Base-by-base conservation (phyloP, 2,797 vertebrate genomes). In the Odontamblyopus rebecca region DNA sequence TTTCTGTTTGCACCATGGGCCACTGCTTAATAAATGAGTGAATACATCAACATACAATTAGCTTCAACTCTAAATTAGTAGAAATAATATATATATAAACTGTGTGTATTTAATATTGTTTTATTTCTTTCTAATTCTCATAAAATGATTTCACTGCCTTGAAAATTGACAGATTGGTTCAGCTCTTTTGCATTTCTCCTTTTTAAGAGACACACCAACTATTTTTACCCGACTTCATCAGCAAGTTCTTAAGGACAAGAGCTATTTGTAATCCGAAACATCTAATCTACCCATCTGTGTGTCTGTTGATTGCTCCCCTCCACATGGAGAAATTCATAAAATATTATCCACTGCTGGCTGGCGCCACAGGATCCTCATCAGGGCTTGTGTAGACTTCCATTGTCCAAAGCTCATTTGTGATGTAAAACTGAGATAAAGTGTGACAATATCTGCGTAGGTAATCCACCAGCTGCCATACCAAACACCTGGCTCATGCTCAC, bases 361-460 rank as follows among this genome's bases (percentile, higher is more conserved):
- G 54, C 62, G 69, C 56, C 65, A 73, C 81, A 29, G 73, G 75
- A 79, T 81, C 73, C 83, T 81, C 62, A 59, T 80, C 72, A 61
- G 32, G 71, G 69, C 81, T 81, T 81, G 81, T 77, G 78, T 82
- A 77, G 80, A 74, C 74, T 84, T 82, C 84, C 74, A 78, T 62
- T 82, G 80, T 83, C 76, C 77, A 81, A 82, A 67, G 71, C 66
- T 60, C 80, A 83, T 90, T 88, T 81, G 70, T 51, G 12, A 68
- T 69, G 77, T 73, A 57, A 80, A 84, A 87, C 78, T 82, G 78
- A 85, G 74, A 89, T 78, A 78, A 89, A 86, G 67, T 76, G 80
- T 77, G 11, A 26, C 71, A 57, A 60, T 83, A 68, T 82, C 74
- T 81, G 86, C 77, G 68, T 71, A 71, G 50, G 72, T 76, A 78